phyloP scores from a whole-genome alignment of 1,140 invertebrate genomes.

The Callitettix versicolor region DNA sequence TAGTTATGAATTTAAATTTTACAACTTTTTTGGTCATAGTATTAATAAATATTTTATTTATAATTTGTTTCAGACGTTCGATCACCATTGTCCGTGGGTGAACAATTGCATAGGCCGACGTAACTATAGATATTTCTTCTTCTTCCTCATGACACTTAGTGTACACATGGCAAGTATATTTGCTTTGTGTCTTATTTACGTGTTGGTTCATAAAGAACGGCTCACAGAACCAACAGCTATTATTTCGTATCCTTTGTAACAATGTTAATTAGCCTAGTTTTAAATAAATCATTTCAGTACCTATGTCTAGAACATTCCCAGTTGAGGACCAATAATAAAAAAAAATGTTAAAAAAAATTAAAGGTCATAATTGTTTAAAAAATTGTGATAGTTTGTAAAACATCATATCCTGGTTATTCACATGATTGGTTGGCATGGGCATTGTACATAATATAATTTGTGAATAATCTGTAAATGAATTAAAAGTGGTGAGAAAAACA shows the following conservation, averaged over 20 bases:
- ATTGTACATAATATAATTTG: no score
- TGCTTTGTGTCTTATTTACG: conserved; percentile 80
- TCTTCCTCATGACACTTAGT: conserved; percentile 92
- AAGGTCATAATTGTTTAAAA: no score
- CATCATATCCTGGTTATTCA: no score
- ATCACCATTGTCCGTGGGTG: conserved; percentile 99
- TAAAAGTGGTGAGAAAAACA: no score
- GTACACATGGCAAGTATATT: conserved; percentile 97
- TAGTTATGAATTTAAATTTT: no score
- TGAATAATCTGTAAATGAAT: no score
- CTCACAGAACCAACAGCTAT: conserved; percentile 73
- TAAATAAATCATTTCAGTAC: conserved; percentile 9
- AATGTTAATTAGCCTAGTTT: conserved; percentile 12
- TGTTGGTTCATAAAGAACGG: conserved; percentile 73
- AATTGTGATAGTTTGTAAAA: no score
- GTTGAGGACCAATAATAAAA: no score
- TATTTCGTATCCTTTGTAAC: conserved; percentile 78
- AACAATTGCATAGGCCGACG: conserved; percentile 98
- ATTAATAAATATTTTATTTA: no score
- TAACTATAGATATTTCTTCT: conserved; percentile 98
- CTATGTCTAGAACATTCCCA: neutral
- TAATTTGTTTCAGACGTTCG: conserved; percentile 80
- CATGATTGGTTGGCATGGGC: no score
- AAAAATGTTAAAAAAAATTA: no score
- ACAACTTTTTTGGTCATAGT: no score